phyloP scores from a whole-genome alignment of 2,888 invertebrate species.

The Eretmocerus hayati region DNA sequence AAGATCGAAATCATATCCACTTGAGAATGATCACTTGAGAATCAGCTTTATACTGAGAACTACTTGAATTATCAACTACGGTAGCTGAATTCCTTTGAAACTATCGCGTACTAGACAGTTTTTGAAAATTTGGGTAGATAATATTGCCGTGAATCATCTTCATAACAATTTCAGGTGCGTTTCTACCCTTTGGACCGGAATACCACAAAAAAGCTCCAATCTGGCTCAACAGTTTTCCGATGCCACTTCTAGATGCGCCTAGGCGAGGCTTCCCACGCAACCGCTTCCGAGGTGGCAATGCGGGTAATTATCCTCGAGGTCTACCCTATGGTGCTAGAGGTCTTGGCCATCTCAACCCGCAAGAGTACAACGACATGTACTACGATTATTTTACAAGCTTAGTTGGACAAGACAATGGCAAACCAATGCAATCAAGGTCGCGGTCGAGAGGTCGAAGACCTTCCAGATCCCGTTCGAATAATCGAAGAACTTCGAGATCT shows the following conservation, averaged over 20 bases:
- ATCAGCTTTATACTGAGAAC: neutral
- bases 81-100: too few relatives aligned
- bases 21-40: neutral
- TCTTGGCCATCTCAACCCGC: slow-evolving; percentile 34
- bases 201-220: slow-evolving; percentile 12
- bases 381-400: slow-evolving; percentile 58
- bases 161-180: slow-evolving; percentile 1
- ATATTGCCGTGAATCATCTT: neutral
- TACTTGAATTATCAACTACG: too few relatives aligned
- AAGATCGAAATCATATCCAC: too few relatives aligned
- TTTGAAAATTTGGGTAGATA: neutral
- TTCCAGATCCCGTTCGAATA: slow-evolving; percentile 22
- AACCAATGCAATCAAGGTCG: slow-evolving; percentile 34
- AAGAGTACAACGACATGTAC: slow-evolving; percentile 48
- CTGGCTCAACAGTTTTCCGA: slow-evolving; percentile 23
- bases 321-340: neutral
- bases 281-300: slow-evolving; percentile 16
- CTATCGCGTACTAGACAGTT: neutral
- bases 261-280: slow-evolving; percentile 25
- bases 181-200: slow-evolving; percentile 1
- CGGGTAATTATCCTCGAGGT: neutral
- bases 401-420: slow-evolving; percentile 49
- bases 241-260: slow-evolving; percentile 35
- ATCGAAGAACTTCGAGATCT: slow-evolving; percentile 26
- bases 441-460: slow-evolving; percentile 27